Conservation (phyloP, 2,888 invertebrate species). For the Pedicia rivosa region DNA sequence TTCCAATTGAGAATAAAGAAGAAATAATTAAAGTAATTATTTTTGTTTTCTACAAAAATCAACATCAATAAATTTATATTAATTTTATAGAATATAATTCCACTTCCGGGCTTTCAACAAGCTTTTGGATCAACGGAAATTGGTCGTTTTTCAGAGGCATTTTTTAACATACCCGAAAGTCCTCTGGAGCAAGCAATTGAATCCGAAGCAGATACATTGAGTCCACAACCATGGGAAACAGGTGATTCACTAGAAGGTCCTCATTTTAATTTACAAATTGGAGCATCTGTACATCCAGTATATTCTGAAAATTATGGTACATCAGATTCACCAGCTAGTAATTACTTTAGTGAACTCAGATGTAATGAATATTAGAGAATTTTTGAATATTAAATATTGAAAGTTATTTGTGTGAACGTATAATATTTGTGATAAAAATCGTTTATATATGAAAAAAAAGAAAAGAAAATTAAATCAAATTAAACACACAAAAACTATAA, state of each 20-base stretch:
- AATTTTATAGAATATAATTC: conserved; percentile 32
- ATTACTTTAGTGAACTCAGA: conserved; percentile 14
- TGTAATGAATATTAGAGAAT: conserved; percentile 19
- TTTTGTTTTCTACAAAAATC: conserved; percentile 2
- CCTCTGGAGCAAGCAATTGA: conserved; percentile 16
- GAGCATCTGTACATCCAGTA: conserved; percentile 16
- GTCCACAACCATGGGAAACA: conserved; percentile 17
- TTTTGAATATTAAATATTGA: too few relatives aligned
- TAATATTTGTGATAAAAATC: too few relatives aligned
- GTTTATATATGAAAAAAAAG: too few relatives aligned
- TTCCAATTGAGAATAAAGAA: too few relatives aligned
- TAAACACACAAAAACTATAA: too few relatives aligned
- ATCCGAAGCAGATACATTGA: conserved; percentile 16
- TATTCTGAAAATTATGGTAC: conserved; percentile 14
- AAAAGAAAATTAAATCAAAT: too few relatives aligned
- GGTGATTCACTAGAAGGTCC: conserved; percentile 17
- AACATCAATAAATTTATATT: background rate
- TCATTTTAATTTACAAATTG: conserved; percentile 17
- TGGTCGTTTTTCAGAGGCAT: conserved; percentile 64
- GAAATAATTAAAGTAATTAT: too few relatives aligned
- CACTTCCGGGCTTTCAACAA: conserved; percentile 68
- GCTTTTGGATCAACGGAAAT: conserved; percentile 77
- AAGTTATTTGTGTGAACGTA: too few relatives aligned
- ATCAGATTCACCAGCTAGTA: conserved; percentile 11
- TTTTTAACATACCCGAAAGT: conserved; percentile 27